Percentiles rank a stretch among this genome's conserved stretches.
Conservation (phyloP, 2,113 vertebrate species). For the Stegostoma tigrinum region DNA sequence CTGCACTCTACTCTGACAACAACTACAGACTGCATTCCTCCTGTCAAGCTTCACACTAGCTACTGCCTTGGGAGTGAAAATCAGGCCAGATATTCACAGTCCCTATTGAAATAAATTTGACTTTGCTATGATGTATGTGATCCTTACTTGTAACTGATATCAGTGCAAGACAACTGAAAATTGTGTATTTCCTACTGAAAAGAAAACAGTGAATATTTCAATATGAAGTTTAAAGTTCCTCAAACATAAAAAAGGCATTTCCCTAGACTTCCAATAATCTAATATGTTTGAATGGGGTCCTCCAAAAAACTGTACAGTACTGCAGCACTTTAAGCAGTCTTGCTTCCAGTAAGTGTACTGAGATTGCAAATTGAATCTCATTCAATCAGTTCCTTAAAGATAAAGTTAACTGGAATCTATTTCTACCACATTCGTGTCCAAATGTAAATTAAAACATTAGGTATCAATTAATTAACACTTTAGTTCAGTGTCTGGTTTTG, state of each 20-base stretch:
- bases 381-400: neutral
- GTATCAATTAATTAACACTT: constrained; percentile 45
- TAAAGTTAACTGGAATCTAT: neutral
- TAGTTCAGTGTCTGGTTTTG: constrained; percentile 41
- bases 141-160: neutral
- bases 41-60: too few species aligned
- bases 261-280: neutral
- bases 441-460: constrained; percentile 1
- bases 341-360: neutral
- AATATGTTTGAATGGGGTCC: neutral
- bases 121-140: neutral
- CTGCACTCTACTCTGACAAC: too few species aligned
- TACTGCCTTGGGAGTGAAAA: neutral
- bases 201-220: neutral
- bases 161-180: neutral
- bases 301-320: neutral
- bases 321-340: neutral
- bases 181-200: neutral
- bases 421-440: neutral
- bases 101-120: neutral
- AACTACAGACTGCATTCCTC: too few species aligned
- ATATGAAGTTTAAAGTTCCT: neutral
- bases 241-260: neutral
- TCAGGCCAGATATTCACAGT: neutral
- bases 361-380: neutral